Conservation (phyloP, 2,113 vertebrate genomes). For the Thymallus thymallus region DNA sequence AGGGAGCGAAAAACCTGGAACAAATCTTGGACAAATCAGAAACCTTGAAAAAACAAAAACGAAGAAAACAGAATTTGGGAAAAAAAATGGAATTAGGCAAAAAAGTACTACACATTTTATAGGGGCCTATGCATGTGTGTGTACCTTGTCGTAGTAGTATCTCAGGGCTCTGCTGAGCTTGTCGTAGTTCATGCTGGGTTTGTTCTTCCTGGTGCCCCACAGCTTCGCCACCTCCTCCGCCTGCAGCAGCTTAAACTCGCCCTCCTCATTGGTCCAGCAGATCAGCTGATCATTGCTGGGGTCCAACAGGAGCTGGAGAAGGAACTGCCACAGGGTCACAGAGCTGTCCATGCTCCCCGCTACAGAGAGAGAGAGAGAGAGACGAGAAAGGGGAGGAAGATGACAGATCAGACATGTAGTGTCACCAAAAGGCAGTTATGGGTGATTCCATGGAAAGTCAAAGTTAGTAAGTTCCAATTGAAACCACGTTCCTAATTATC, state of each 20-base stretch:
- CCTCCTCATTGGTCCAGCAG: conserved; percentile 93
- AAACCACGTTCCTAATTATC: no score
- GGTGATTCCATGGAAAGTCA: no score
- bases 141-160: conserved; percentile 99
- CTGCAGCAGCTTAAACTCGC: conserved; percentile 96
- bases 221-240: conserved; percentile 96
- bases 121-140: not conserved
- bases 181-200: conserved; percentile 98
- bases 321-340: conserved; percentile 98
- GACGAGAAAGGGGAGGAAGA: not conserved
- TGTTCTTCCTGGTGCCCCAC: conserved; percentile 97
- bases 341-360: conserved; percentile 87
- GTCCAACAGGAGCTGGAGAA: conserved; percentile 93
- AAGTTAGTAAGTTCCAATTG: no score
- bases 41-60: no score
- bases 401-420: not conserved
- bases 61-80: no score
- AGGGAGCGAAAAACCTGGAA: no score
- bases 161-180: conserved; percentile 96
- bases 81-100: no score
- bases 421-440: no score
- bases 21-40: no score
- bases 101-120: no score
- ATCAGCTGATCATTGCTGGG: conserved; percentile 89
- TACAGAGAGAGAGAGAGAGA: not conserved